phyloP scores from a whole-genome alignment of 2,888 invertebrate species.

The Lepidochrysops patricia region DNA sequence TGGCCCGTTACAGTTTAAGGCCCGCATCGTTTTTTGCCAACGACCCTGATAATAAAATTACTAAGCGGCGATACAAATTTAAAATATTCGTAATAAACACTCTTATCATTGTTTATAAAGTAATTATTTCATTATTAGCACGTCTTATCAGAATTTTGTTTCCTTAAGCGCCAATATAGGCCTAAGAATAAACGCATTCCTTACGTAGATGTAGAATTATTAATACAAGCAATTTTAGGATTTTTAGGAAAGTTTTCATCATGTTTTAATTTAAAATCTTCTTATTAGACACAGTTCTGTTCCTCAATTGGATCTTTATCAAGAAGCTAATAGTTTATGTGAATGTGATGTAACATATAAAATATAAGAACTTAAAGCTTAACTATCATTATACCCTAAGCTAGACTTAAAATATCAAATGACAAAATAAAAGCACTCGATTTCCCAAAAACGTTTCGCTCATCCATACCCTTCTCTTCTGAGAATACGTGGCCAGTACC shows the following conservation, averaged over 20 bases:
- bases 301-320: no score
- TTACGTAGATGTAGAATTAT: no score
- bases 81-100: constrained; percentile 13
- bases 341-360: no score
- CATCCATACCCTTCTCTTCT: neutral
- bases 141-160: neutral
- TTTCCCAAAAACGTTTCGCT: neutral
- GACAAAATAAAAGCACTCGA: neutral
- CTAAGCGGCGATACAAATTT: neutral
- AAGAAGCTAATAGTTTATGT: no score
- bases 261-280: no score
- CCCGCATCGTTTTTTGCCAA: neutral
- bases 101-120: neutral
- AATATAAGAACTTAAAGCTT: no score
- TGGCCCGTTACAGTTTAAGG: no score
- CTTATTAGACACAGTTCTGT: no score
- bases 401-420: neutral
- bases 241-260: no score
- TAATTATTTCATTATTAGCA: constrained; percentile 4
- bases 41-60: neutral
- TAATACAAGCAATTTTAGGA: no score
- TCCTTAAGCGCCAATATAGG: neutral
- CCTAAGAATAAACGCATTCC: neutral
- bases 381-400: no score
- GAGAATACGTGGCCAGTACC: neutral